A percentile compares a stretch with the other conserved stretches of the same genome.
phyloP scores from a whole-genome alignment of 2,113 vertebrate genomes.

The Tyto alba region DNA sequence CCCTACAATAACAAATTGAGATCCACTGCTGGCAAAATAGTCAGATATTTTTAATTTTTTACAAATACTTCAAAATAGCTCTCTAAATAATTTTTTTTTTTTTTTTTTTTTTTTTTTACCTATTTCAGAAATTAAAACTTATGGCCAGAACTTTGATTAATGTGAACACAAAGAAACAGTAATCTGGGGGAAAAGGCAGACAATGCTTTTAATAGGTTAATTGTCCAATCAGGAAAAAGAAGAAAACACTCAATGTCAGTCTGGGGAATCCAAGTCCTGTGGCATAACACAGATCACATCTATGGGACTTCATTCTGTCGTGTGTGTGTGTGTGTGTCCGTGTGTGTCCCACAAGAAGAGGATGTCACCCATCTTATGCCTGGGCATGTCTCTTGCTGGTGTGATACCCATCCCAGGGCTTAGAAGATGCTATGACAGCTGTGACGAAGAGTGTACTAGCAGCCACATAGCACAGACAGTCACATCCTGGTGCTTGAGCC shows the following conservation, averaged over 20 bases:
- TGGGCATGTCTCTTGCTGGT: neutral
- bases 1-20: slow-evolving; percentile 19
- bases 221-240: neutral
- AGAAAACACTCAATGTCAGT: neutral
- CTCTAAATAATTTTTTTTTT: neutral
- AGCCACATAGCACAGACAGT: neutral
- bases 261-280: neutral
- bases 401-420: neutral
- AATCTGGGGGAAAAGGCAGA: neutral
- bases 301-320: neutral
- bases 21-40: neutral
- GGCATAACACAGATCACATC: neutral
- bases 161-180: neutral
- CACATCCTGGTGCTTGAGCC: neutral
- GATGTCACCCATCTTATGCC: neutral
- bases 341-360: neutral
- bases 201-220: neutral
- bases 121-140: neutral
- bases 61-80: neutral
- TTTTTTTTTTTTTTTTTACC: neutral
- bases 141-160: neutral
- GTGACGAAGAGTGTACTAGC: neutral
- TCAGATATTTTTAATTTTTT: neutral
- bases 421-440: neutral
- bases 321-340: neutral